Percentiles rank a stretch among this genome's conserved stretches.
These are phyloP conservation scores for Gephyroberyx darwinii DNA, from an alignment of 2,797 vertebrate species.

Conservation along the genomic window DNA sequence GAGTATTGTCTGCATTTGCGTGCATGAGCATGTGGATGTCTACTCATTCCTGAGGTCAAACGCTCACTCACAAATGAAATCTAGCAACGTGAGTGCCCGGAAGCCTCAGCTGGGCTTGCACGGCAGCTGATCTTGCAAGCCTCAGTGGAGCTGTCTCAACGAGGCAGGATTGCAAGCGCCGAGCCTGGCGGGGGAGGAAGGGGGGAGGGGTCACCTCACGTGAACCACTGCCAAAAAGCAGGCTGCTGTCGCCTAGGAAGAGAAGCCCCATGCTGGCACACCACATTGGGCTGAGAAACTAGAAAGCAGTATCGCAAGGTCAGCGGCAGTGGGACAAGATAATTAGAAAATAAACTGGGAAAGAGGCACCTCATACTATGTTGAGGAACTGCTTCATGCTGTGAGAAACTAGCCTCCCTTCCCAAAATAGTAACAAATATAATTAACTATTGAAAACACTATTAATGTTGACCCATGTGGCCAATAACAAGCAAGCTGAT, in stretches of 20 bases:
- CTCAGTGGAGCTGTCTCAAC: conserved; percentile 84
- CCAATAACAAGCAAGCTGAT: conserved; percentile 55
- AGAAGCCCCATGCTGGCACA: conserved; percentile 59
- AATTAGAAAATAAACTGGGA: conserved; percentile 33
- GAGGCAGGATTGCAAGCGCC: conserved; percentile 73
- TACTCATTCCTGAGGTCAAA: conserved; percentile 78
- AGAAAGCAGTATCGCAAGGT: conserved; percentile 75
- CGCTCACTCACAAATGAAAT: conserved; percentile 81
- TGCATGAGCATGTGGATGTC: conserved; percentile 64
- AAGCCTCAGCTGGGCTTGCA: conserved; percentile 79
- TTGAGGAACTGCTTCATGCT: conserved; percentile 10
- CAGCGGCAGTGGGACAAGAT: conserved; percentile 46
- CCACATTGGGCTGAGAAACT: conserved; percentile 66
- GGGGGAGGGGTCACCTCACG: conserved; percentile 73
- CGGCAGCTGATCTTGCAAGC: conserved; percentile 84
- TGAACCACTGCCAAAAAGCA: conserved; percentile 70
- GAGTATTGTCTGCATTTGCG: conserved; percentile 50
- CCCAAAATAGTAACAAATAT: conserved; percentile 43
- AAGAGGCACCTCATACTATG: conserved; percentile 22
- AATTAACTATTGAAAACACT: conserved; percentile 42
- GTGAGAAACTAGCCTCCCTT: conserved; percentile 12
- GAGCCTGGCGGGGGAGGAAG: conserved; percentile 64
- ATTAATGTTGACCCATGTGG: conserved; percentile 28
- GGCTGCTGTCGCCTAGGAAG: conserved; percentile 56
- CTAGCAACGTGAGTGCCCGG: conserved; percentile 79